Conservation (phyloP, 2,113 vertebrate species). For the Vimba vimba region DNA sequence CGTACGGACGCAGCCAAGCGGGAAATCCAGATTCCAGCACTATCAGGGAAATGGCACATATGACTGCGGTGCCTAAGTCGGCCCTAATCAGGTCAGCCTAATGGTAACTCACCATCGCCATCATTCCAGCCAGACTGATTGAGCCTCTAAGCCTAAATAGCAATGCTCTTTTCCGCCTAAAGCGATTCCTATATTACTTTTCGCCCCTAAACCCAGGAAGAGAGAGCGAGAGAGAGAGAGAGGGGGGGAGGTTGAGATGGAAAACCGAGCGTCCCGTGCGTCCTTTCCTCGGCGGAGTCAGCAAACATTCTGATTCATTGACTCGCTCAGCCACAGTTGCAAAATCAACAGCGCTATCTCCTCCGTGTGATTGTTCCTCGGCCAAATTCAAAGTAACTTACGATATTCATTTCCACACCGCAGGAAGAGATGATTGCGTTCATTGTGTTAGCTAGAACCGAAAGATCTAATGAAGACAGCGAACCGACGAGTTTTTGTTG, state of each 20-base stretch:
- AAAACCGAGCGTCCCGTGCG: constrained; percentile 34
- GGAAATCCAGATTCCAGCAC: constrained; percentile 81
- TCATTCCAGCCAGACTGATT: constrained; percentile 74
- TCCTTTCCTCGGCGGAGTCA: constrained; percentile 50
- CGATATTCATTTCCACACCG: constrained; percentile 47
- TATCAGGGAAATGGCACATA: constrained; percentile 83
- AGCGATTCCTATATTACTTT: constrained; percentile 77
- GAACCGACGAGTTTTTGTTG: not conserved
- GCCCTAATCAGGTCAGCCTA: constrained; percentile 76
- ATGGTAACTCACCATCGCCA: constrained; percentile 73
- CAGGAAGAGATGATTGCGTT: constrained; percentile 42
- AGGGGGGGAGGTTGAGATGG: constrained; percentile 35
- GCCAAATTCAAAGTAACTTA: constrained; percentile 51
- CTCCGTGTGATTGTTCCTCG: constrained; percentile 40
- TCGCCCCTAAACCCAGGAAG: constrained; percentile 68
- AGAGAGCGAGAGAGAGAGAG: constrained; percentile 64
- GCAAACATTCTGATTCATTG: constrained; percentile 56
- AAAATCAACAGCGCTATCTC: constrained; percentile 57
- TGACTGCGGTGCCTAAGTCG: constrained; percentile 74
- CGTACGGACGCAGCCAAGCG: constrained; percentile 75
- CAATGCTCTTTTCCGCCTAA: constrained; percentile 72
- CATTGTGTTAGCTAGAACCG: constrained; percentile 22
- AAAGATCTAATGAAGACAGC: constrained; percentile 43
- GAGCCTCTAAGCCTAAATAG: constrained; percentile 77
- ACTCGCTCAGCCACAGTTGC: constrained; percentile 38